Evolutionary conservation across 2,113 vertebrate genomes (phyloP).

Genomic region (Bombycilla garrulus): DNA sequence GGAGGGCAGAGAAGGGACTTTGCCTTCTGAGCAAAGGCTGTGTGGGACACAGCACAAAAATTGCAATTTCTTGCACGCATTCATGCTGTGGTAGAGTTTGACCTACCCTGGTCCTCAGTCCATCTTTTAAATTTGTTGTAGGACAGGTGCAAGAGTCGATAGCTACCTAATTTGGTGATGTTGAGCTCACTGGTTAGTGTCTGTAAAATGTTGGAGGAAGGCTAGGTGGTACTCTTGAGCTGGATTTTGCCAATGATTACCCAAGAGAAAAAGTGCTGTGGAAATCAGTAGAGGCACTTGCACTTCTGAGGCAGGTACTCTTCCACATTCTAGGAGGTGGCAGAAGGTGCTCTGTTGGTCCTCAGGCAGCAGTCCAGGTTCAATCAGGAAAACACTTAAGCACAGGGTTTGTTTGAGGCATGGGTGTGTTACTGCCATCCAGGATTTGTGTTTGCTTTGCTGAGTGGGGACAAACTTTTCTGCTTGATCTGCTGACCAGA

Average conservation of each 20-base stretch:
- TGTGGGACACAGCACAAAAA: not conserved
- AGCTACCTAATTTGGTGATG: conserved; percentile 4
- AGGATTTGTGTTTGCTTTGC: not conserved
- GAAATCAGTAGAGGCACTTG: not conserved
- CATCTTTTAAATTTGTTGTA: not conserved
- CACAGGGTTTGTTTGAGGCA: not conserved
- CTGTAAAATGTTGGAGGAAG: conserved; percentile 34
- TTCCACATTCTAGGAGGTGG: not conserved
- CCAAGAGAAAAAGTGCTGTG: not conserved
- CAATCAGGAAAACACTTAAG: not conserved
- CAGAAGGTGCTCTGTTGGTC: not conserved
- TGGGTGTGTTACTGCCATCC: not conserved
- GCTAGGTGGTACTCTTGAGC: conserved; percentile 69
- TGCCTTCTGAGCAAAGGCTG: not conserved
- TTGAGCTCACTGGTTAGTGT: not conserved
- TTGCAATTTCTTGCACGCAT: not conserved
- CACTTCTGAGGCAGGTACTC: not conserved
- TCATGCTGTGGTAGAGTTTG: not conserved
- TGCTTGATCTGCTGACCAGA: not conserved
- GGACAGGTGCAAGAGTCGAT: not conserved
- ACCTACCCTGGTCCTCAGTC: not conserved
- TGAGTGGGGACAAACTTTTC: not conserved
- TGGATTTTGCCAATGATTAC: conserved; percentile 32
- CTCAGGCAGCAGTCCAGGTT: not conserved
- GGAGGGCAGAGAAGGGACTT: not conserved